Evolutionary conservation across 92 coral and sea anemone species (phyloP).

Genomic region (Phenganax stokvisi): DNA sequence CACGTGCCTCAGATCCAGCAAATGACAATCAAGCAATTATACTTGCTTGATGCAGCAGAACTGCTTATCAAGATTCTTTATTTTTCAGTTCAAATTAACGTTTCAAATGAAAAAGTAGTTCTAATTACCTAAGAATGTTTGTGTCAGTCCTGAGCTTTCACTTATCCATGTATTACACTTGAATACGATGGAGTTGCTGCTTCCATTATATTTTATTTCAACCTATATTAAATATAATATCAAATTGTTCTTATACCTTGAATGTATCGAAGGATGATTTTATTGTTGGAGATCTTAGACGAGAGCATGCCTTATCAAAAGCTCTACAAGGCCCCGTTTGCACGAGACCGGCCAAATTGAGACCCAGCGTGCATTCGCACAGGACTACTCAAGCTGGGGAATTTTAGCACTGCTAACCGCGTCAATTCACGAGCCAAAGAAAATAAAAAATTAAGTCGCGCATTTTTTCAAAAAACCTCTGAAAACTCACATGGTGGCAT

Average conservation of each 20-base stretch:
- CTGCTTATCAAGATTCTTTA: not conserved
- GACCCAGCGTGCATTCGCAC: too few species aligned
- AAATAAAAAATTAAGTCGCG: too few species aligned
- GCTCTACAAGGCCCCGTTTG: too few species aligned
- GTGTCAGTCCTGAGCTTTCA: slow-evolving; percentile 3
- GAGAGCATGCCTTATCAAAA: not conserved
- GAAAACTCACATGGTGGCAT: too few species aligned
- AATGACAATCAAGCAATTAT: too few species aligned
- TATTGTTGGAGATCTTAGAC: not conserved
- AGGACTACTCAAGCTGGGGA: too few species aligned
- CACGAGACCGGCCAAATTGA: too few species aligned
- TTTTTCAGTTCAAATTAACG: not conserved
- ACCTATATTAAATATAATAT: slow-evolving; percentile 5
- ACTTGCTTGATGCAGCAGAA: too few species aligned
- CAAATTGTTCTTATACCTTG: not conserved
- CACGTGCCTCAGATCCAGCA: too few species aligned
- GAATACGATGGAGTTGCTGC: not conserved
- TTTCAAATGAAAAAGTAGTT: not conserved
- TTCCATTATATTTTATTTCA: slow-evolving; percentile 19
- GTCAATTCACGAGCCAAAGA: too few species aligned
- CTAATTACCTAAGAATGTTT: slow-evolving; percentile 15
- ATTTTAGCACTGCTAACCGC: too few species aligned
- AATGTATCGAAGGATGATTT: not conserved
- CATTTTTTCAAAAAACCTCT: too few species aligned
- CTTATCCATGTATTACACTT: slow-evolving; percentile 31